Evolutionary conservation across 2,113 vertebrate genomes (phyloP).

Genomic region (Hylia prasina): DNA sequence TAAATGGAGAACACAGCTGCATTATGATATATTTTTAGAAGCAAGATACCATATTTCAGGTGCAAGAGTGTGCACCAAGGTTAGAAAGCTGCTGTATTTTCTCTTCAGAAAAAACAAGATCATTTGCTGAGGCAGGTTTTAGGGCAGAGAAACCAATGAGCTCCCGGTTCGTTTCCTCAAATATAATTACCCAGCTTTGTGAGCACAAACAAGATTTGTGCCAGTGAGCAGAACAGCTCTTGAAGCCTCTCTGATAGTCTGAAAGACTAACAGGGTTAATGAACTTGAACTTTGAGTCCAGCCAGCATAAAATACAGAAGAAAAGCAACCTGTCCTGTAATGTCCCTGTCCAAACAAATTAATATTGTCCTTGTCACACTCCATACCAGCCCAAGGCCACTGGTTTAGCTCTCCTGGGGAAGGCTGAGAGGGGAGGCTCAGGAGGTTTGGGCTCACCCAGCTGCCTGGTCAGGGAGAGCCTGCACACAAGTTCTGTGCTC

Average conservation of each 20-base stretch:
- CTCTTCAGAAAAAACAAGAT: not conserved
- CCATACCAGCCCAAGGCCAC: not conserved
- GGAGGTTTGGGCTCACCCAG: not conserved
- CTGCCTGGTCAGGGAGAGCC: not conserved
- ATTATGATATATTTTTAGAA: not conserved
- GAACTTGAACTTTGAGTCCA: not conserved
- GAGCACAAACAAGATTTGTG: not conserved
- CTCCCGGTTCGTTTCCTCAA: not conserved
- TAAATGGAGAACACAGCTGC: not conserved
- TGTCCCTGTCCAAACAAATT: not conserved
- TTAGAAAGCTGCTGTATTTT: not conserved
- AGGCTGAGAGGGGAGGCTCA: not conserved
- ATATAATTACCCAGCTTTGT: not conserved
- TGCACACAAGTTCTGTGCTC: not conserved
- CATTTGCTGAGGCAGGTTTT: not conserved
- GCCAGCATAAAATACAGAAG: not conserved
- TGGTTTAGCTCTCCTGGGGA: not conserved
- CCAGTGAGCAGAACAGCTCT: not conserved
- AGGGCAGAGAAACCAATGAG: not conserved
- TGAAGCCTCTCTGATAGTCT: not conserved
- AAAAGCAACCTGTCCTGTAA: not conserved
- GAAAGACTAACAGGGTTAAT: not conserved
- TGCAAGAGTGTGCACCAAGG: not conserved
- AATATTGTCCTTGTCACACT: not conserved
- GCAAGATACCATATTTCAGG: not conserved